phyloP scores from a whole-genome alignment of 2,113 vertebrate species.

The Fregata magnificens region DNA sequence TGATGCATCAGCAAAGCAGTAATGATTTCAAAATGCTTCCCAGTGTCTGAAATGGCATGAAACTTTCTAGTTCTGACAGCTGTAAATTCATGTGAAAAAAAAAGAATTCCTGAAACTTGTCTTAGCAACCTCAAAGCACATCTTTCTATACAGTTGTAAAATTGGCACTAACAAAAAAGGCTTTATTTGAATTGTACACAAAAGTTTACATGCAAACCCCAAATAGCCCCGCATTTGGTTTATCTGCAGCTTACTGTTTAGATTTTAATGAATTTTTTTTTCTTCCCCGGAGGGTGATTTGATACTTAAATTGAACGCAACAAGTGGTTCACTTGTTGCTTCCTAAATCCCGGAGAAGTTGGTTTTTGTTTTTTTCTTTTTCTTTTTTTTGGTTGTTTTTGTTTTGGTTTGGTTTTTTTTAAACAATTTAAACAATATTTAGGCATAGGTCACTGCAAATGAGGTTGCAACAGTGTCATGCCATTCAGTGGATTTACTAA shows the following conservation, averaged over 20 bases:
- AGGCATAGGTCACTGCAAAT: background rate
- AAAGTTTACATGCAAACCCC: background rate
- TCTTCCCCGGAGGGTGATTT: background rate
- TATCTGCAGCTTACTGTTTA: background rate
- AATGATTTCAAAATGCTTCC: background rate
- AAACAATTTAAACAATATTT: background rate
- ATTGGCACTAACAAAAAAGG: background rate
- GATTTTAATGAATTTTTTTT: background rate
- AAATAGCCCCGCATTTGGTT: background rate
- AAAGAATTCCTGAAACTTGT: background rate
- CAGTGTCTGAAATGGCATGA: background rate
- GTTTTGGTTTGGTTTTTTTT: background rate
- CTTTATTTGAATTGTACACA: background rate
- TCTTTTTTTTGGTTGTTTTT: fast-evolving
- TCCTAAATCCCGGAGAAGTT: background rate
- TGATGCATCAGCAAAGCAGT: background rate
- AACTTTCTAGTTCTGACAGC: background rate
- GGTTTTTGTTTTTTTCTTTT: too few relatives aligned
- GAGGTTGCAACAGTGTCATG: background rate
- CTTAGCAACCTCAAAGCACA: background rate
- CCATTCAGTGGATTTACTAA: background rate
- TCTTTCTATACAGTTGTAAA: background rate
- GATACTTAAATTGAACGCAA: background rate
- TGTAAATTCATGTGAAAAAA: background rate
- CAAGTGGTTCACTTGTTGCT: background rate